A percentile compares a stretch with the other conserved stretches of the same genome.
Evolutionary conservation across 2,113 vertebrate species (phyloP).

Genomic region (Podarcis raffonei): DNA sequence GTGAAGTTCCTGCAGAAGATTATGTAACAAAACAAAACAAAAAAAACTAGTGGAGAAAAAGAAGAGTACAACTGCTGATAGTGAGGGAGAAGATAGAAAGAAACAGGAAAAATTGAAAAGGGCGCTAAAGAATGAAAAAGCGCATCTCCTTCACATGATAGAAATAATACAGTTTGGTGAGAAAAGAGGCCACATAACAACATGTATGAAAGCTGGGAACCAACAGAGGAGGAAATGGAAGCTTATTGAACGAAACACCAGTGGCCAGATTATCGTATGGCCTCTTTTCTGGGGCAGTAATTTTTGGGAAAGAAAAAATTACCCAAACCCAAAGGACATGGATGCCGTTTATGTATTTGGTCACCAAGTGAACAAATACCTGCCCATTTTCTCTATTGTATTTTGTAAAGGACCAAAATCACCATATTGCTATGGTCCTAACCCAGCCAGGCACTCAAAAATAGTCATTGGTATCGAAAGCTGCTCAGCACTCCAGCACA

Average conservation of each 20-base stretch:
- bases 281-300: constrained; percentile 90
- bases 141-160: constrained; percentile 87
- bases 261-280: constrained; percentile 94
- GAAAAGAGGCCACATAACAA: constrained; percentile 91
- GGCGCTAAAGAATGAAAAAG: constrained; percentile 93
- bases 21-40: constrained; percentile 75
- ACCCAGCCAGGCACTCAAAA: too few relatives aligned
- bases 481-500: too few relatives aligned
- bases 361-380: not conserved
- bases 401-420: too few relatives aligned
- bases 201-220: constrained; percentile 85
- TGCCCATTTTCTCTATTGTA: not conserved
- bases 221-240: constrained; percentile 97
- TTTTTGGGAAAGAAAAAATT: not conserved
- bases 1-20: constrained; percentile 76
- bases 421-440: too few relatives aligned
- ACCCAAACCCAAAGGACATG: not conserved
- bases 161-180: constrained; percentile 91
- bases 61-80: constrained; percentile 86
- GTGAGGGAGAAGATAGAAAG: constrained; percentile 87
- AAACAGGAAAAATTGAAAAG: constrained; percentile 94
- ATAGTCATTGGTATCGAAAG: too few relatives aligned
- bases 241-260: constrained; percentile 93
- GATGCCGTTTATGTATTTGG: not conserved
- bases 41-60: constrained; percentile 94